A percentile compares a stretch with the other conserved stretches of the same genome.
Conservation (phyloP, 2,888 invertebrate species). For the Megastigmus dorsalis region DNA sequence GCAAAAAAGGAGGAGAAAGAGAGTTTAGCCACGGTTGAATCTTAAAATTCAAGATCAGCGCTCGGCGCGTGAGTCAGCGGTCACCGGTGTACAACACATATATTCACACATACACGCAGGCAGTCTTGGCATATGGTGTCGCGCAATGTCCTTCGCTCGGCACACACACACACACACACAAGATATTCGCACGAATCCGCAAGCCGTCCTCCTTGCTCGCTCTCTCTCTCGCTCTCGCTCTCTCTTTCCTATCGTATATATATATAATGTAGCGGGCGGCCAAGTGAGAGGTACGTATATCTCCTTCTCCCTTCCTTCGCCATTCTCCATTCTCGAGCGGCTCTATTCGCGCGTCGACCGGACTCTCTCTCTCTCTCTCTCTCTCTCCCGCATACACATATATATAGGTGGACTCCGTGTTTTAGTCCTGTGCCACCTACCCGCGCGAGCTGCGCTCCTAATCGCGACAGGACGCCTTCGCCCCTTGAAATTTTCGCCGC, state of each 20-base stretch:
- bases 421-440: constrained; percentile 72
- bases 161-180: too few relatives aligned
- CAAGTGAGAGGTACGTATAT: constrained; percentile 39
- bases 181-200: constrained; percentile 30
- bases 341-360: neutral
- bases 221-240: too few relatives aligned
- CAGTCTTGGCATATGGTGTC: neutral
- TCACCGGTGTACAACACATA: too few relatives aligned
- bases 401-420: constrained; percentile 32
- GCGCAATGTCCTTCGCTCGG: constrained; percentile 28
- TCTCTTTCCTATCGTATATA: too few relatives aligned
- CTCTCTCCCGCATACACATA: constrained; percentile 29
- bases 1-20: neutral
- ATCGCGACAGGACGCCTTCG: constrained; percentile 71
- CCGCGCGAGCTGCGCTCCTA: constrained; percentile 67
- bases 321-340: neutral
- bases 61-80: constrained; percentile 1
- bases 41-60: constrained; percentile 43
- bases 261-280: too few relatives aligned
- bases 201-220: too few relatives aligned
- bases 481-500: constrained; percentile 66
- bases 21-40: constrained; percentile 1
- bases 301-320: neutral
- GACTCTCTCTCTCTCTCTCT: constrained; percentile 1
- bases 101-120: too few relatives aligned